phyloP scores from a whole-genome alignment of 2,797 vertebrate genomes.

The Pempheris klunzingeri region DNA sequence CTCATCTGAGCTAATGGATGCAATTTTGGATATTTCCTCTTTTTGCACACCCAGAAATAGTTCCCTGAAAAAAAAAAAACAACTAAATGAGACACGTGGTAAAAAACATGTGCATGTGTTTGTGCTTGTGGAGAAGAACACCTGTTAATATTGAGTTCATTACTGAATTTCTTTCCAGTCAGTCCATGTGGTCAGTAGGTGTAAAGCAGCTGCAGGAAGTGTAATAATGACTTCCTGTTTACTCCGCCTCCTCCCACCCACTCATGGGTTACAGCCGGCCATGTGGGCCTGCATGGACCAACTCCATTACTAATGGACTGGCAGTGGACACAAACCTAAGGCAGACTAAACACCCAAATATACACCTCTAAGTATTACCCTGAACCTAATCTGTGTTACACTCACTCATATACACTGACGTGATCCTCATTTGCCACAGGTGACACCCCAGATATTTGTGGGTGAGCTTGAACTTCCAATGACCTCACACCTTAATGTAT shows the following conservation, averaged over 20 bases:
- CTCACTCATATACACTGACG: slow-evolving; percentile 14
- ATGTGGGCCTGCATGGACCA: slow-evolving; percentile 66
- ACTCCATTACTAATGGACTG: slow-evolving; percentile 59
- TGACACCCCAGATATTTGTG: slow-evolving; percentile 12
- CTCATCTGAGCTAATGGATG: slow-evolving; percentile 53
- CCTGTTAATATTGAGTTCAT: slow-evolving; percentile 76
- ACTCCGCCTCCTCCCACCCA: slow-evolving; percentile 74
- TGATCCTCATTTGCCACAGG: background rate
- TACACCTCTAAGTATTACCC: slow-evolving; percentile 14
- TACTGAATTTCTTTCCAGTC: slow-evolving; percentile 66
- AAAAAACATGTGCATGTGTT: slow-evolving; percentile 35
- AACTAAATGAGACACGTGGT: slow-evolving; percentile 43
- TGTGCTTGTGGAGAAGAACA: slow-evolving; percentile 64
- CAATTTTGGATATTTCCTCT: slow-evolving; percentile 65
- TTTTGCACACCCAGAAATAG: slow-evolving; percentile 63
- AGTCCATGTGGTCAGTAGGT: slow-evolving; percentile 82
- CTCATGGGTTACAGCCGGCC: slow-evolving; percentile 74
- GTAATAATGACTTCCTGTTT: slow-evolving; percentile 81
- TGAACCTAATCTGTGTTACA: background rate
- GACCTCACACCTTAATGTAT: slow-evolving; percentile 64
- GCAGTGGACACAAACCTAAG: slow-evolving; percentile 42
- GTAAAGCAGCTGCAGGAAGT: slow-evolving; percentile 85
- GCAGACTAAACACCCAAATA: slow-evolving; percentile 34
- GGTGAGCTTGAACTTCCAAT: slow-evolving; percentile 61
- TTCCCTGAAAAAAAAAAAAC: slow-evolving; percentile 8